Conservation (phyloP, 2,888 invertebrate species). For the Sipha maydis region DNA sequence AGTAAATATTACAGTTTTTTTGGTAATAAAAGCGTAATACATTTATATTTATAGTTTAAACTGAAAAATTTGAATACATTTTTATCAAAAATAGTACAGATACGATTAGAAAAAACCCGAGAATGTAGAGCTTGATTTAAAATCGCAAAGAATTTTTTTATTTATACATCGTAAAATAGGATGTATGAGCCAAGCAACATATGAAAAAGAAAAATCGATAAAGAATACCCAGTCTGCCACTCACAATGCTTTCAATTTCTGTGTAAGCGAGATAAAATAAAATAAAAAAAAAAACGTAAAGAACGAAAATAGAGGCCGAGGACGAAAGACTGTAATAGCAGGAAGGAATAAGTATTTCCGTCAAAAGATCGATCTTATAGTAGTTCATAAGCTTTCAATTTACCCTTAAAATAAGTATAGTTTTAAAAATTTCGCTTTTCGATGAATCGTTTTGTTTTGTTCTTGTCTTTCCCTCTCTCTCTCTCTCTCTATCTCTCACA, state of each 20-base stretch:
- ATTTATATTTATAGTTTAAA: neutral
- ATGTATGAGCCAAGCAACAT: neutral
- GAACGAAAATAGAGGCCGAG: neutral
- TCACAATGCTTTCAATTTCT: slow-evolving; percentile 33
- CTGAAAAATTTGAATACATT: neutral
- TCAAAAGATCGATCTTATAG: slow-evolving; percentile 26
- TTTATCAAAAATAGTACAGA: neutral
- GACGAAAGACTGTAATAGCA: slow-evolving; percentile 32
- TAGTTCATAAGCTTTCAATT: slow-evolving; percentile 33
- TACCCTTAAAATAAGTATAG: slow-evolving; percentile 25
- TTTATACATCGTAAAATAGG: slow-evolving; percentile 11
- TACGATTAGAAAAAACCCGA: neutral
- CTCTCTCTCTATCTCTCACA: neutral
- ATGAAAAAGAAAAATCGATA: slow-evolving; percentile 33
- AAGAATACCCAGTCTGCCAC: neutral
- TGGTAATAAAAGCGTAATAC: too few relatives aligned
- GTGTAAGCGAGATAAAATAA: slow-evolving; percentile 30
- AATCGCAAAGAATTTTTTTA: slow-evolving; percentile 5
- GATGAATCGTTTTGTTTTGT: slow-evolving; percentile 17
- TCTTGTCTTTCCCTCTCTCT: neutral
- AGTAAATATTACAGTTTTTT: neutral
- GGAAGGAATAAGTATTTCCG: slow-evolving; percentile 32
- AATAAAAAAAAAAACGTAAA: slow-evolving; percentile 5
- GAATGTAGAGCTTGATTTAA: neutral
- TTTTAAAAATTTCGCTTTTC: slow-evolving; percentile 4